Conservation (phyloP, 2,888 invertebrate genomes). For the Strigamia crassipes region DNA sequence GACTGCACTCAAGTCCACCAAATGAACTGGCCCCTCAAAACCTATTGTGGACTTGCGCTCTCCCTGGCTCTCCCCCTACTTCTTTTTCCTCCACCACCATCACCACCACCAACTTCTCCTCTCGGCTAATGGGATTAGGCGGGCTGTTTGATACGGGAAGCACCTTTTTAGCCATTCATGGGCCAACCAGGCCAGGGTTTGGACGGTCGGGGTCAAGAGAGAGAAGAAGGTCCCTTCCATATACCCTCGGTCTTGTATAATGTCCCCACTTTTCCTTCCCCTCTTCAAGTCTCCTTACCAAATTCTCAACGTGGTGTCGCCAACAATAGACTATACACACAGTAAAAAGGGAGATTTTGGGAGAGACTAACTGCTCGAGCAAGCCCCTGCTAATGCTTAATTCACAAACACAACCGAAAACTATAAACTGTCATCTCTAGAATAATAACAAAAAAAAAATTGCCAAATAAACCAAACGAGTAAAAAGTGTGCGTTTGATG, state of each 20-base stretch:
- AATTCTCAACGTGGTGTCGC: conserved; percentile 14
- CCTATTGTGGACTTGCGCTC: conserved; percentile 29
- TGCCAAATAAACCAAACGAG: too few relatives aligned
- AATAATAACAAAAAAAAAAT: too few relatives aligned
- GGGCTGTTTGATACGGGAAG: conserved; percentile 42
- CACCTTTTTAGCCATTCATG: conserved; percentile 42
- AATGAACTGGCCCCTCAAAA: conserved; percentile 41
- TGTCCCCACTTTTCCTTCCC: conserved; percentile 20
- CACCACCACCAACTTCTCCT: conserved; percentile 31
- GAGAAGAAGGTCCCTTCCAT: conserved; percentile 32
- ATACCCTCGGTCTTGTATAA: conserved; percentile 17
- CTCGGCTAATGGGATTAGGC: conserved; percentile 34
- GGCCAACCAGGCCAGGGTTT: not conserved
- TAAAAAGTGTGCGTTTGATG: too few relatives aligned
- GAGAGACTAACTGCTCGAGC: not conserved
- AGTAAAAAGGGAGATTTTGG: not conserved
- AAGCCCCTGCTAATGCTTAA: not conserved
- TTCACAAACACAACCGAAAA: not conserved
- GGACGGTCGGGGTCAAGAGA: conserved; percentile 19
- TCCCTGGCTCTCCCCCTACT: conserved; percentile 9
- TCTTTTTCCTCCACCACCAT: conserved; percentile 16
- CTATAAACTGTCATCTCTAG: too few relatives aligned
- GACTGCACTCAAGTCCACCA: conserved; percentile 42
- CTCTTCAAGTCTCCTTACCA: not conserved
- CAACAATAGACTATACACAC: not conserved